These are phyloP conservation scores for Coleophora deauratella DNA, from an alignment of 2,888 invertebrate genomes.

Conservation along the genomic window DNA sequence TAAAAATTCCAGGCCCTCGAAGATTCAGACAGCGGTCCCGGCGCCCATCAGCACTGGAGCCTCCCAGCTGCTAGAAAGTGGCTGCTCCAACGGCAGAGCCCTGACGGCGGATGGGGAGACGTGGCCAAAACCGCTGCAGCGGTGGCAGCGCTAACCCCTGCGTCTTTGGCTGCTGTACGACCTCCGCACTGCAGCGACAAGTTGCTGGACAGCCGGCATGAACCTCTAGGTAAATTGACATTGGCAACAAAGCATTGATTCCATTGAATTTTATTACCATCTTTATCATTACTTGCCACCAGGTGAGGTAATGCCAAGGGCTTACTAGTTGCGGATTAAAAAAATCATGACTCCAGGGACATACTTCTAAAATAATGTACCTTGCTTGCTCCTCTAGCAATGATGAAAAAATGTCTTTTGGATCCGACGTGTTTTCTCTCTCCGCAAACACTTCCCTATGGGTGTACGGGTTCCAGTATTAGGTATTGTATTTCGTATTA, in stretches of 20 bases:
- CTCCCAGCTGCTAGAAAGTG: conserved; percentile 83
- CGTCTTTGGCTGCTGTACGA: conserved; percentile 80
- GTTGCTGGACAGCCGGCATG: conserved; percentile 61
- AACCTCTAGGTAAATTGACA: conserved; percentile 60
- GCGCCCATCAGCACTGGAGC: conserved; percentile 80
- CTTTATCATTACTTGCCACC: no score
- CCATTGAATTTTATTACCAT: no score
- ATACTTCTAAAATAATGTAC: no score
- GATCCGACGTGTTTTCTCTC: no score
- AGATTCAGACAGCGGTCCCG: conserved; percentile 78
- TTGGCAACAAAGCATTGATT: neutral
- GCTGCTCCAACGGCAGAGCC: conserved; percentile 81
- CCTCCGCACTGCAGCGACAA: conserved; percentile 72
- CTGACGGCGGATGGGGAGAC: conserved; percentile 86
- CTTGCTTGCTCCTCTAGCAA: no score
- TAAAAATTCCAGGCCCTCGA: conserved; percentile 76
- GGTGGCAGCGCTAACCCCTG: conserved; percentile 83
- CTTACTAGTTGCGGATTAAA: no score
- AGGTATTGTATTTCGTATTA: no score
- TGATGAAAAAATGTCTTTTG: no score
- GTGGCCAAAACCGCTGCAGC: conserved; percentile 85
- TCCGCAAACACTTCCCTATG: no score
- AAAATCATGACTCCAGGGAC: no score
- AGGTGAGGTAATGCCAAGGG: no score
- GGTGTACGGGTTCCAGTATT: no score